Base-by-base conservation (phyloP, 1,140 invertebrate species). In the Calliopsis andreniformis region DNA sequence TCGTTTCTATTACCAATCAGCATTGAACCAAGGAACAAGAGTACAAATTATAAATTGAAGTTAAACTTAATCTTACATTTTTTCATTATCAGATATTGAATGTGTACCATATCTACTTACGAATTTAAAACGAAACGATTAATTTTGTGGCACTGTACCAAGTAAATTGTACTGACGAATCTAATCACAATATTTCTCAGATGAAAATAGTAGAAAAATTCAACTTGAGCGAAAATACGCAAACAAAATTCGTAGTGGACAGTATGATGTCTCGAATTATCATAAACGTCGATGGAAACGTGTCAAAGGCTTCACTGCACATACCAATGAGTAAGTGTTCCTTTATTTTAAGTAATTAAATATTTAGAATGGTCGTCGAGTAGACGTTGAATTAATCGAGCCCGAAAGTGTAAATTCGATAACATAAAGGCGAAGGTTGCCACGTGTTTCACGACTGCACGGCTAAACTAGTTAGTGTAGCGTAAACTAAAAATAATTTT, bases 271-370 rank as follows among this genome's bases (percentile, higher is more conserved):
- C 43, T n/a, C 32, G 80, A 58, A 70, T 90, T 55, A 62, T 78
- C 62, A 77, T 88, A 3, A 67, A 72, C 23, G 66, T 90, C 56
- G 47, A 80, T 16, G 89, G 87, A 59, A 88, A 89, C 32, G 39
- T 90, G 32, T 86, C 87, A 2, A 81, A 69, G 12, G 81, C 83
- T 18, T 30, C 79, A 30, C 71, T 91, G 0, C 77, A 84, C 68
- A 73, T 88, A 47, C 87, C 89, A 6, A 75, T 79, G 8, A 80
- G 89, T 91, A 64, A 89, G 87, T 79, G 47, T 30, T 62, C 3
- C 0, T n/a, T 18, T 14, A n/a, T 18, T 30, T n/a, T n/a, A n/a
- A n/a, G n/a, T n/a, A n/a, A n/a, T n/a, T n/a, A n/a, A n/a, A n/a
- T n/a, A n/a, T n/a, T n/a, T n/a, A n/a, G n/a, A n/a, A n/a, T n/a